A percentile compares a stretch with the other conserved stretches of the same genome.
Evolutionary conservation across 2,888 invertebrate genomes (phyloP).

Genomic region (Monopis laevigella): DNA sequence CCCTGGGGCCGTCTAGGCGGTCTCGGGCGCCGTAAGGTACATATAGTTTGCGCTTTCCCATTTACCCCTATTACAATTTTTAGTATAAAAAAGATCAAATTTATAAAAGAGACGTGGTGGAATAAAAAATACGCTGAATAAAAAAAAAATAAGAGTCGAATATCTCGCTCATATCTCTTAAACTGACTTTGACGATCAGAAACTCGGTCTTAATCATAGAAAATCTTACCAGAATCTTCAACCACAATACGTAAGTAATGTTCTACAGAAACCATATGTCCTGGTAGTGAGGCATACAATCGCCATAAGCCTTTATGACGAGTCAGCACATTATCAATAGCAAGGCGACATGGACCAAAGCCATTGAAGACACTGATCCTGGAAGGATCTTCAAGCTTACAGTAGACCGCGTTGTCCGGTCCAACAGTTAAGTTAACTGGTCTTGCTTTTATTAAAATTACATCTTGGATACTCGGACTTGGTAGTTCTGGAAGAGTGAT

Average conservation of each 20-base stretch:
- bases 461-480: conserved; percentile 6
- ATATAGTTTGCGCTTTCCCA: too few species aligned
- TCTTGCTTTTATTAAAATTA: conserved; percentile 23
- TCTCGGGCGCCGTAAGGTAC: too few species aligned
- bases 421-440: conserved; percentile 31
- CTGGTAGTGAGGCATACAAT: conserved; percentile 29
- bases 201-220: too few species aligned
- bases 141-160: too few species aligned
- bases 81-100: too few species aligned
- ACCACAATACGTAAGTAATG: conserved; percentile 28
- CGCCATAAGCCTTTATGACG: conserved; percentile 39
- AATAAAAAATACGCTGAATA: too few species aligned
- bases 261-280: conserved; percentile 29
- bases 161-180: too few species aligned
- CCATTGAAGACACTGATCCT: conserved; percentile 30
- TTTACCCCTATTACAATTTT: too few species aligned
- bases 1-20: too few species aligned
- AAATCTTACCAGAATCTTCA: conserved; percentile 26
- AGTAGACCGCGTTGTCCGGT: conserved; percentile 38
- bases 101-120: too few species aligned
- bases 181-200: too few species aligned
- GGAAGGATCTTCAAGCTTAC: conserved; percentile 29
- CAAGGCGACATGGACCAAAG: conserved; percentile 40
- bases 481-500: conserved; percentile 12
- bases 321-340: conserved; percentile 27